These are phyloP conservation scores for Procavia capensis DNA, from an alignment of 2,113 vertebrate genomes.

Conservation along the genomic window DNA sequence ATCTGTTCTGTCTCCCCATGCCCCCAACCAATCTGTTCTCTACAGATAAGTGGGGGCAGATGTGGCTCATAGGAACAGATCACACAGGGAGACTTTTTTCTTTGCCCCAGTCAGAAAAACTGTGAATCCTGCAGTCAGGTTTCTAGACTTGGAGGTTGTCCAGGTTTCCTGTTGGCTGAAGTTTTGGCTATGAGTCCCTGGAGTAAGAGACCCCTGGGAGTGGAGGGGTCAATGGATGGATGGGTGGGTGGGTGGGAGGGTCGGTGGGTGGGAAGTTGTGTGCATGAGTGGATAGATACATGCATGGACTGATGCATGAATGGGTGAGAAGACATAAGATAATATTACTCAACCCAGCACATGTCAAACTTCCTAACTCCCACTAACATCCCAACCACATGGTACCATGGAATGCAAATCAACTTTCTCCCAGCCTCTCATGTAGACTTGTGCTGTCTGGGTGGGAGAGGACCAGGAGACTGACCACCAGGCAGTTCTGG, in stretches of 20 bases:
- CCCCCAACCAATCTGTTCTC: neutral
- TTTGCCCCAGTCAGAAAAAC: neutral
- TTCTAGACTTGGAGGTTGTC: neutral
- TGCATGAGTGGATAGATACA: neutral
- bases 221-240: neutral
- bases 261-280: too few species aligned
- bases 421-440: neutral
- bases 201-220: neutral
- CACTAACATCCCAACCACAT: neutral
- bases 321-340: neutral
- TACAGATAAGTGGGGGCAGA: neutral
- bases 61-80: neutral
- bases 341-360: neutral
- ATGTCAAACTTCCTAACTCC: neutral
- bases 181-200: accelerated
- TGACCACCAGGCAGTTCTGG: neutral
- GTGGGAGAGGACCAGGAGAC: neutral
- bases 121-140: neutral
- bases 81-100: accelerated
- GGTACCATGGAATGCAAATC: accelerated
- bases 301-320: neutral
- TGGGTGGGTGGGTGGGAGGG: neutral
- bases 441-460: neutral
- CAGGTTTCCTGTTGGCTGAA: neutral
- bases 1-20: neutral